Evolutionary conservation across 2,888 invertebrate genomes (phyloP).

Genomic region (Dicroscelio sp.): DNA sequence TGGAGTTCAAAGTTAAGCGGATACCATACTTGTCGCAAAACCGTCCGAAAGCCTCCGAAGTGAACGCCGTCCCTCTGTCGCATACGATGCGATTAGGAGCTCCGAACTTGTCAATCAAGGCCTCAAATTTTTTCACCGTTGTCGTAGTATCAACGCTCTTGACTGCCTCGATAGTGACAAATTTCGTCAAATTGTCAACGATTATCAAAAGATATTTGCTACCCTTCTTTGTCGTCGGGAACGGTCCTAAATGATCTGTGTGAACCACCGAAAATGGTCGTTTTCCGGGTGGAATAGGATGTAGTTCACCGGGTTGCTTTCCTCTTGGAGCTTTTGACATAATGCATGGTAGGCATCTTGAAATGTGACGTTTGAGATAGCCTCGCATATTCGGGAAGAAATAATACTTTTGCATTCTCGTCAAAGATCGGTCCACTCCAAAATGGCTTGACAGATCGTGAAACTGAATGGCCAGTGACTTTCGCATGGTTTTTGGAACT

Average conservation of each 20-base stretch:
- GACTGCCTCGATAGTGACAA: conserved; percentile 71
- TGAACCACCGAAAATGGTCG: not conserved
- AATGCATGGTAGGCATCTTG: not conserved
- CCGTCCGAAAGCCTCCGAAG: too few relatives aligned
- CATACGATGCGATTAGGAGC: too few relatives aligned
- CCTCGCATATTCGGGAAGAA: conserved; percentile 1
- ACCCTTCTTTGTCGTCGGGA: conserved; percentile 60
- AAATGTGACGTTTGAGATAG: conserved; percentile 5
- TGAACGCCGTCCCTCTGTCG: too few relatives aligned
- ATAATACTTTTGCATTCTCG: conserved; percentile 3
- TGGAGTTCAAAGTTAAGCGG: too few relatives aligned
- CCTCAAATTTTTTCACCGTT: too few relatives aligned
- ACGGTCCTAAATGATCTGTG: conserved; percentile 82
- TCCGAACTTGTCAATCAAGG: too few relatives aligned
- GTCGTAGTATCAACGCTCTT: conserved; percentile 52
- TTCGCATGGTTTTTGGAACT: conserved; percentile 66
- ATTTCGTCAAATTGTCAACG: conserved; percentile 83
- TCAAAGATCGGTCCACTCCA: not conserved
- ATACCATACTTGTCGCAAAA: too few relatives aligned
- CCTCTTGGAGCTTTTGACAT: not conserved
- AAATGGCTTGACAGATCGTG: too few relatives aligned
- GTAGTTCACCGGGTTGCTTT: conserved; percentile 7
- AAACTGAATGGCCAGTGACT: conserved; percentile 64
- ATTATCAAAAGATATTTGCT: conserved; percentile 80
- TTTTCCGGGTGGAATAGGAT: not conserved